Base-by-base conservation (phyloP, 2,113 vertebrate genomes). In the Oncorhynchus nerka region DNA sequence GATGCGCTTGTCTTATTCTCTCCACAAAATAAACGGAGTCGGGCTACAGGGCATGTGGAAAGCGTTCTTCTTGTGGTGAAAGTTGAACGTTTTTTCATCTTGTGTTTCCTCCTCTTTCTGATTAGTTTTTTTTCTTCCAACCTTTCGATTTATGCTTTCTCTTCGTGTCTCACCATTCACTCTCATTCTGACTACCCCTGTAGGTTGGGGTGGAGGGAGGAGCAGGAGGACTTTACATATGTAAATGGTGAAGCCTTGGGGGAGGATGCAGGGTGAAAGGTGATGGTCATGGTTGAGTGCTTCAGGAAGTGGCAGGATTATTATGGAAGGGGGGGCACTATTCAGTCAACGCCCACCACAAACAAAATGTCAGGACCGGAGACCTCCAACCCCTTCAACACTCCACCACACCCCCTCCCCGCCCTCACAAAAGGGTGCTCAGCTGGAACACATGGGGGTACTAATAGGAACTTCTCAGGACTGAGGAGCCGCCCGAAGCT, bases 221-320 rank as follows among this genome's bases (percentile, higher is more conserved):
- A 19, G 51, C 51, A 45, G 51, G 51, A 1, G 51, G 34, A 45
- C n/a, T 68, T 78, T 75, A 91, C 87, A 89, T 93, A 93, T 93
- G 92, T 90, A 93, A 93, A 94, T 93, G 85, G 15, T 74, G 69
- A 51, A 81, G 78, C 86, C 62, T 77, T 79, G 85, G 87, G 81
- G 81, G 85, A 81, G 84, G 89, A 66, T 68, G 79, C 82, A 69
- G 67, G 89, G 91, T 92, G 86, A 92, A 92, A 92, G 91, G 92
- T 91, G 92, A 92, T 82, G 92, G 93, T 93, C 91, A 93, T 89
- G 92, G 90, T 82, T 93, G 92, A 92, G 89, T 89, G 91, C 92
- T 92, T 93, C 89, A 93, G 93, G 93, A 94, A 93, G 93, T 92
- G 81, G 87, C 87, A 84, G 89, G 90, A 91, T 91, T 89, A 90